Conservation (phyloP, 1,140 invertebrate species). For the Vanessa atalanta region DNA sequence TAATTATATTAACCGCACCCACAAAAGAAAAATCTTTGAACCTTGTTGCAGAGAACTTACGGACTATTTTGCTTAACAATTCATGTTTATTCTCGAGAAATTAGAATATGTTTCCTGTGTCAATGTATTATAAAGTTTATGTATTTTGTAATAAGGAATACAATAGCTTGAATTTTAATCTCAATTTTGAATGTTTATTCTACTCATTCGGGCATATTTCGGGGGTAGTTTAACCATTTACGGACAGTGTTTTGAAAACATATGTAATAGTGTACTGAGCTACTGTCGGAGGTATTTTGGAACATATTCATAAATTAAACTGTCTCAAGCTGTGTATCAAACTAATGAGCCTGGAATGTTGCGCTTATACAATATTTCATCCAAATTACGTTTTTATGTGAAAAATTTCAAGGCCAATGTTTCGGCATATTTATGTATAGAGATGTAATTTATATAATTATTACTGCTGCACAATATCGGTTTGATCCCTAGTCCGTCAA, state of each 20-base stretch:
- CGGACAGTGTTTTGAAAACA: constrained; percentile 6
- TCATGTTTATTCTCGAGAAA: constrained; percentile 16
- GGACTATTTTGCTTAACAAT: constrained; percentile 7
- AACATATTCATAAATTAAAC: not conserved
- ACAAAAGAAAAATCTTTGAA: not conserved
- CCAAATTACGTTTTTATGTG: too few species aligned
- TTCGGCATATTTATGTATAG: too few species aligned
- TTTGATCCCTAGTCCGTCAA: too few species aligned
- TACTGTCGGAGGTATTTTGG: not conserved
- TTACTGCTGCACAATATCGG: too few species aligned
- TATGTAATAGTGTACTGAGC: constrained; percentile 3
- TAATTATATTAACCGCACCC: constrained; percentile 27
- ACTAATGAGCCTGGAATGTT: too few species aligned
- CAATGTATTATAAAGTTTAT: constrained; percentile 10
- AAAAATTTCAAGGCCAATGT: too few species aligned
- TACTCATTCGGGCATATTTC: constrained; percentile 21
- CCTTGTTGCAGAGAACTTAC: constrained; percentile 6
- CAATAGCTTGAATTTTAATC: constrained; percentile 5
- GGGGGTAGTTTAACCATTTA: constrained; percentile 10
- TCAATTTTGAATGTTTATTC: constrained; percentile 23
- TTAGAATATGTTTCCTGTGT: constrained; percentile 25
- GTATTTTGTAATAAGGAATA: constrained; percentile 1
- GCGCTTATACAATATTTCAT: too few species aligned
- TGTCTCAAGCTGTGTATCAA: not conserved
- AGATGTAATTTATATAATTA: too few species aligned